Conservation (phyloP, 2,888 invertebrate species). For the Tridacna crocea region DNA sequence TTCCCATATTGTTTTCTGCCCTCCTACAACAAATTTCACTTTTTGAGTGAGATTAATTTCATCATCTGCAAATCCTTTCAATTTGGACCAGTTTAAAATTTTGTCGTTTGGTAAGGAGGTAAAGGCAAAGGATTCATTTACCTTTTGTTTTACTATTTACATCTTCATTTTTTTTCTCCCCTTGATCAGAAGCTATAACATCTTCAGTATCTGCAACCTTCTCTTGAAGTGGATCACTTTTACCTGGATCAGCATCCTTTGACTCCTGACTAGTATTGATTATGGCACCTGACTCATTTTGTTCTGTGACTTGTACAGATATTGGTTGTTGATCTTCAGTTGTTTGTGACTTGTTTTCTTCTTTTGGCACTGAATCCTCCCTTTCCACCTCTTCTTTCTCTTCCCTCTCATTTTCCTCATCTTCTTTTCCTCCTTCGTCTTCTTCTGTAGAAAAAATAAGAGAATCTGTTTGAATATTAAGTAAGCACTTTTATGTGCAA, state of each 20-base stretch:
- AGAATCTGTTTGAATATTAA: too few relatives aligned
- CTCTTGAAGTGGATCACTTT: not conserved
- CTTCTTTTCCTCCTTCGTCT: conserved; percentile 56
- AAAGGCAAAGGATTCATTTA: too few relatives aligned
- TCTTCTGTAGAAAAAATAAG: conserved; percentile 21
- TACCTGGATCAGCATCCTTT: conserved; percentile 15
- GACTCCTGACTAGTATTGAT: not conserved
- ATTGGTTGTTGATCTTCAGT: conserved; percentile 12
- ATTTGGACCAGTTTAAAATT: too few relatives aligned
- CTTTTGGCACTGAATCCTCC: conserved; percentile 9
- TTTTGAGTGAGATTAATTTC: too few relatives aligned
- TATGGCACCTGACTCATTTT: conserved; percentile 24
- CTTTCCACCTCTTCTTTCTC: conserved; percentile 63
- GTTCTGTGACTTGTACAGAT: conserved; percentile 10
- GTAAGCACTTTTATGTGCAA: too few relatives aligned
- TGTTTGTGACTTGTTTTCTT: conserved; percentile 30
- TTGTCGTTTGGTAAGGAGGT: too few relatives aligned
- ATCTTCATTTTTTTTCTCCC: not conserved
- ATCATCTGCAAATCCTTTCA: too few relatives aligned
- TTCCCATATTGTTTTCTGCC: too few relatives aligned
- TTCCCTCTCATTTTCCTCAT: conserved; percentile 68
- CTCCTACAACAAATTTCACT: too few relatives aligned
- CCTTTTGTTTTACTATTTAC: conserved; percentile 30
- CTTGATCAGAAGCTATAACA: not conserved
- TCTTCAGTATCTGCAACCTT: conserved; percentile 15